phyloP scores from a whole-genome alignment of 2,797 vertebrate genomes.

The Neosilurus mollespiculum region DNA sequence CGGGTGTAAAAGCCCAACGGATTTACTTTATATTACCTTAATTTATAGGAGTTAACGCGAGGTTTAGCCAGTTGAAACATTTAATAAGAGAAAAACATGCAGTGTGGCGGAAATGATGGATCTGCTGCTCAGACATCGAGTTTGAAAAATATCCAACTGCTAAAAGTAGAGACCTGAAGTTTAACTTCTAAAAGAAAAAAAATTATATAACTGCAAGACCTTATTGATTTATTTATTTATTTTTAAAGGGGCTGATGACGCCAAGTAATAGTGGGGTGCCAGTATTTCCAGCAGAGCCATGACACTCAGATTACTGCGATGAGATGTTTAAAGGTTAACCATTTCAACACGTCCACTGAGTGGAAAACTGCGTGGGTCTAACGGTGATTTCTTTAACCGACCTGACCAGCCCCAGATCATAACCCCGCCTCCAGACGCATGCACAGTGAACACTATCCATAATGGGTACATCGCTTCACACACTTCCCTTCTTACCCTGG shows the following conservation, averaged over 20 bases:
- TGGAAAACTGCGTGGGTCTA: neutral
- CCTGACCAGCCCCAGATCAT: too few species aligned
- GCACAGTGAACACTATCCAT: too few species aligned
- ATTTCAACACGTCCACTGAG: neutral
- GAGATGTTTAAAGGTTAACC: neutral
- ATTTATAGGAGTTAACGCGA: neutral
- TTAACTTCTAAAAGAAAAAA: neutral
- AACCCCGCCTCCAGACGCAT: too few species aligned
- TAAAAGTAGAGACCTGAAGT: neutral
- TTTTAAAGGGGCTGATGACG: neutral
- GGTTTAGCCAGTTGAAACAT: neutral
- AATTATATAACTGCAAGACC: neutral
- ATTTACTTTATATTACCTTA: neutral
- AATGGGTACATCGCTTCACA: too few species aligned
- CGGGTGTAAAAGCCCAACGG: too few species aligned
- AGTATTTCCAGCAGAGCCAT: neutral
- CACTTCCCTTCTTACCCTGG: too few species aligned
- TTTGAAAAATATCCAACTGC: neutral
- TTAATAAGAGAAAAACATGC: neutral
- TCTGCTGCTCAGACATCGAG: neutral
- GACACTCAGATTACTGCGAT: neutral
- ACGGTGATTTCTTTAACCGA: neutral
- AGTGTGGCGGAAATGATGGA: neutral
- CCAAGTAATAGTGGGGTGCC: neutral
- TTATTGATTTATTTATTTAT: neutral